These are phyloP conservation scores for Morpho helenor DNA, from an alignment of 2,888 invertebrate genomes.

Conservation along the genomic window DNA sequence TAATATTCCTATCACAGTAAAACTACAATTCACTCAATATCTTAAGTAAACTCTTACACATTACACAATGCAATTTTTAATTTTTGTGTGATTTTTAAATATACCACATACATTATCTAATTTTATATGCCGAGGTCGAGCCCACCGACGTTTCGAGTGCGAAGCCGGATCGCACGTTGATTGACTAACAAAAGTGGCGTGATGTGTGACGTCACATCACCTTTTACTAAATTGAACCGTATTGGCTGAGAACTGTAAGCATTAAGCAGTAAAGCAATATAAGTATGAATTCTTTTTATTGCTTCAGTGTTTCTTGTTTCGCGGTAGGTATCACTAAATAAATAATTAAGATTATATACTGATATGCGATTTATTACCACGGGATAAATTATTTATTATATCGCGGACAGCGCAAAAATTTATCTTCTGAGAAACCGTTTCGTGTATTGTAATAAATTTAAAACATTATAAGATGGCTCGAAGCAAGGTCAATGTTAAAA, in stretches of 20 bases:
- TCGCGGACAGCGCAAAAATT: not conserved
- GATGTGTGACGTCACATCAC: slow-evolving; percentile 75
- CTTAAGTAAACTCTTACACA: too few species aligned
- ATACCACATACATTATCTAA: slow-evolving; percentile 19
- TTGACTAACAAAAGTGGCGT: slow-evolving; percentile 76
- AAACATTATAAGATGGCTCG: not conserved
- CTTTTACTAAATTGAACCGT: slow-evolving; percentile 59
- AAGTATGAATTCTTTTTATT: slow-evolving; percentile 14
- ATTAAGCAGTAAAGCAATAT: slow-evolving; percentile 18
- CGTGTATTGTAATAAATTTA: not conserved
- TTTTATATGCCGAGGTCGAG: slow-evolving; percentile 32
- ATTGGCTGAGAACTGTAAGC: slow-evolving; percentile 42
- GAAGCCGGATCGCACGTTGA: slow-evolving; percentile 62
- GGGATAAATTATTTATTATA: slow-evolving; percentile 2
- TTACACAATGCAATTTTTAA: too few species aligned
- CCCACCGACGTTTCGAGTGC: slow-evolving; percentile 36
- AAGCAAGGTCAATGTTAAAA: not conserved
- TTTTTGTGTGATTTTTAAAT: not conserved
- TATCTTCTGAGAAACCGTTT: slow-evolving; percentile 8
- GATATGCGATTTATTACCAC: slow-evolving; percentile 1
- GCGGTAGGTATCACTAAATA: slow-evolving; percentile 5
- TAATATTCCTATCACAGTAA: too few species aligned
- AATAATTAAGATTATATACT: slow-evolving; percentile 8
- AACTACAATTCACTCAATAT: too few species aligned
- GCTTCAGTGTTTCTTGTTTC: slow-evolving; percentile 9